Conservation (phyloP, 2,797 vertebrate species). For the Pseudomugil tenellus region DNA sequence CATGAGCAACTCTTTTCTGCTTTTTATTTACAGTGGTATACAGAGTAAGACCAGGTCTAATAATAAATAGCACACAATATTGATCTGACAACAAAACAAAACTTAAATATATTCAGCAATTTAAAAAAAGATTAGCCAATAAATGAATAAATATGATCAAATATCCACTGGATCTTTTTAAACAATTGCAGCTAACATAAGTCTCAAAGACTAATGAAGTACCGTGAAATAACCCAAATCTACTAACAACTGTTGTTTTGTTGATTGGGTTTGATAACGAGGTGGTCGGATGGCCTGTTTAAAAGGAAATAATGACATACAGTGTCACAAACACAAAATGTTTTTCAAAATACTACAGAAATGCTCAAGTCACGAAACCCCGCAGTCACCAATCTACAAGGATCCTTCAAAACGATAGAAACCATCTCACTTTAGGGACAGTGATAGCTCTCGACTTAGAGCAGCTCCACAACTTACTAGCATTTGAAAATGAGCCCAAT, state of each 20-base stretch:
- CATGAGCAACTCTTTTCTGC: no score
- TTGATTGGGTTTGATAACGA: conserved; percentile 6
- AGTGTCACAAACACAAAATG: neutral
- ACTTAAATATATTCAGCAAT: neutral
- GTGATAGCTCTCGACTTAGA: conserved; percentile 13
- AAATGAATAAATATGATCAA: neutral
- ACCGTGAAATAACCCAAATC: neutral
- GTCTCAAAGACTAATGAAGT: neutral
- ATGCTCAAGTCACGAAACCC: neutral
- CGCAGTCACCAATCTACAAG: neutral
- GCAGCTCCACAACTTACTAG: conserved; percentile 47
- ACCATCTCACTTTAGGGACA: neutral
- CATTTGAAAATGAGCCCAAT: conserved; percentile 24
- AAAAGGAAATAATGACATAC: neutral
- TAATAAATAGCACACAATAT: neutral
- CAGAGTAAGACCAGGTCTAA: neutral
- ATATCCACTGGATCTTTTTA: neutral
- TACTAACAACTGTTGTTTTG: neutral
- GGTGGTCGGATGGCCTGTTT: conserved; percentile 1
- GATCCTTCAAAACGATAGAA: neutral
- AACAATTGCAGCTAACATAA: conserved; percentile 6
- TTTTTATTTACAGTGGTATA: neutral
- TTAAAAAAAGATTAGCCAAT: neutral
- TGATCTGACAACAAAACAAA: neutral
- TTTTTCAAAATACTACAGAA: neutral